Conservation (phyloP, 2,797 vertebrate genomes). For the Lerista edwardsae region DNA sequence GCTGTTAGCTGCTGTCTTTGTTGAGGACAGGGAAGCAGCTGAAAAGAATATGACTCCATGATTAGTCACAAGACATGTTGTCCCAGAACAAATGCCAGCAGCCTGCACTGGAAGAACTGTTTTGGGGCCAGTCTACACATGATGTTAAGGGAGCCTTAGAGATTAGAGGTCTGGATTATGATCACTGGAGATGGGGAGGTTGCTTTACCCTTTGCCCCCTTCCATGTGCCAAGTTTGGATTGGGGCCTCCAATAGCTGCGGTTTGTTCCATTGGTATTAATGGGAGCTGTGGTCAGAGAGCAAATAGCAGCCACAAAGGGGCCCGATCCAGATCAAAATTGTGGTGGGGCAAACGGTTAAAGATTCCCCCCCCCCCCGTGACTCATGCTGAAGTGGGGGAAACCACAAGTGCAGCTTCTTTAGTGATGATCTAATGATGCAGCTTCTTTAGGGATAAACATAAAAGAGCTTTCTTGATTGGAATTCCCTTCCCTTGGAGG, state of each 20-base stretch:
- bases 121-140: background rate
- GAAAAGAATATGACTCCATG: background rate
- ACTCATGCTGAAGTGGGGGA: background rate
- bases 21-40: background rate
- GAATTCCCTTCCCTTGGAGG: too few relatives aligned
- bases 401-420: background rate
- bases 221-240: too few relatives aligned
- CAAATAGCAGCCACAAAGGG: too few relatives aligned
- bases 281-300: too few relatives aligned
- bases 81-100: background rate
- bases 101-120: background rate
- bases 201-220: too few relatives aligned
- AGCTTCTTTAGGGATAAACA: background rate
- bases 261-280: too few relatives aligned
- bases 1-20: background rate
- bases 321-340: background rate
- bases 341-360: background rate
- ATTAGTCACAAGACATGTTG: background rate
- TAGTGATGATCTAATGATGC: background rate
- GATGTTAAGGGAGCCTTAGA: too few relatives aligned
- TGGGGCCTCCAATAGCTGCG: too few relatives aligned
- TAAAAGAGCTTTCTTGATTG: too few relatives aligned
- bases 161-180: background rate
- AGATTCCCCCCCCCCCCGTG: background rate
- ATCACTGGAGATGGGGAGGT: background rate